Percentiles rank a stretch among this genome's conserved stretches.
Evolutionary conservation across 2,113 vertebrate species (phyloP).

Genomic region (Platichthys stellatus): DNA sequence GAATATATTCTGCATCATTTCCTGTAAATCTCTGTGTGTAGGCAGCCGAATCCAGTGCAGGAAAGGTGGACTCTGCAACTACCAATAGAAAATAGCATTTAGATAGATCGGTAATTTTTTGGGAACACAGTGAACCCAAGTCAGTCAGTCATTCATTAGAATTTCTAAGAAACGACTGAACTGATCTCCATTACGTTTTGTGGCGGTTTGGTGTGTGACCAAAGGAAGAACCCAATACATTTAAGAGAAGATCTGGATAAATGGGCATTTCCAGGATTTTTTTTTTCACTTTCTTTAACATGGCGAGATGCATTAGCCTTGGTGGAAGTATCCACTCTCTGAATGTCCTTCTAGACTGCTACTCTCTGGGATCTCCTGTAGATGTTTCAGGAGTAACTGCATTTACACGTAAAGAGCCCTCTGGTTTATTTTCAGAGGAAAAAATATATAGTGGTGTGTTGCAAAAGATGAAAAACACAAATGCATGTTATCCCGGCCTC

Average conservation of each 20-base stretch:
- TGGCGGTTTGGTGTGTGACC: too few relatives aligned
- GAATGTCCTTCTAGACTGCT: constrained; percentile 13
- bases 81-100: too few relatives aligned
- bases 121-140: too few relatives aligned
- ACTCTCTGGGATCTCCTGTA: constrained; percentile 37
- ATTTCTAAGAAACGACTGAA: too few relatives aligned
- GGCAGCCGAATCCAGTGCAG: neutral
- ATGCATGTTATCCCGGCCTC: constrained; percentile 53
- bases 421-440: constrained; percentile 51
- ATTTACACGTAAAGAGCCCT: constrained; percentile 42
- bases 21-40: neutral
- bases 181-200: too few relatives aligned
- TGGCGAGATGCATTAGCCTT: neutral
- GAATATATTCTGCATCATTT: neutral
- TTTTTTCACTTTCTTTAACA: neutral
- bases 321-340: neutral
- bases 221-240: too few relatives aligned
- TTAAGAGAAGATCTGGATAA: too few relatives aligned
- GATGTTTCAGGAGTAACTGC: constrained; percentile 27
- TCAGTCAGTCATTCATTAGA: too few relatives aligned
- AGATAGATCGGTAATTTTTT: too few relatives aligned
- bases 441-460: constrained; percentile 25
- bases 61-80: too few relatives aligned
- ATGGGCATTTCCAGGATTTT: too few relatives aligned
- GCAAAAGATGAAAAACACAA: constrained; percentile 35